These are phyloP conservation scores for Papilio aristodemus DNA, from an alignment of 1,140 invertebrate genomes.

Conservation along the genomic window DNA sequence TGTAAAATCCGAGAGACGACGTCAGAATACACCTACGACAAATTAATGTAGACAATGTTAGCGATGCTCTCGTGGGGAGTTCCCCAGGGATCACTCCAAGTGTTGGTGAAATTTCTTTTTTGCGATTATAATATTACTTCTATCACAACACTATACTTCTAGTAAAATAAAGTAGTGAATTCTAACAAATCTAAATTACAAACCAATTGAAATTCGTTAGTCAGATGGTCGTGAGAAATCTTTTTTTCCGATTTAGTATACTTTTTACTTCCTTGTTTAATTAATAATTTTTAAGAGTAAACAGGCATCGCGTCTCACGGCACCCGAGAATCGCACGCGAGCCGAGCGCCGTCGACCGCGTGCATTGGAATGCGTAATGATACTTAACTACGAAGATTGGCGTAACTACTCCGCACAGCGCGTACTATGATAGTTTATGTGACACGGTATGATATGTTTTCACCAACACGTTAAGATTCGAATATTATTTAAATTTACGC, in stretches of 20 bases:
- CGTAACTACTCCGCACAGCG: not conserved
- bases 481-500: not conserved
- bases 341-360: not conserved
- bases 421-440: not conserved
- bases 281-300: not conserved
- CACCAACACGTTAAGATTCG: not conserved
- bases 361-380: conserved; percentile 13
- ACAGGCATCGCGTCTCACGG: not conserved
- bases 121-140: too few relatives aligned
- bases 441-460: not conserved
- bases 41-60: conserved; percentile 48
- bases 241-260: not conserved
- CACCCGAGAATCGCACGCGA: conserved; percentile 6
- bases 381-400: conserved; percentile 9
- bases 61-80: conserved; percentile 37
- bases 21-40: conserved; percentile 41
- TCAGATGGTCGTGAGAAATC: not conserved
- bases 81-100: too few relatives aligned
- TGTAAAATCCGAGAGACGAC: conserved; percentile 17
- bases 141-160: too few relatives aligned
- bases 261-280: too few relatives aligned
- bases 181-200: not conserved
- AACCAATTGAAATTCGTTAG: not conserved
- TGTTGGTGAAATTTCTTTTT: too few relatives aligned
- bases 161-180: too few relatives aligned